Evolutionary conservation across 2,113 vertebrate genomes (phyloP).

Genomic region (Dipodomys spectabilis): DNA sequence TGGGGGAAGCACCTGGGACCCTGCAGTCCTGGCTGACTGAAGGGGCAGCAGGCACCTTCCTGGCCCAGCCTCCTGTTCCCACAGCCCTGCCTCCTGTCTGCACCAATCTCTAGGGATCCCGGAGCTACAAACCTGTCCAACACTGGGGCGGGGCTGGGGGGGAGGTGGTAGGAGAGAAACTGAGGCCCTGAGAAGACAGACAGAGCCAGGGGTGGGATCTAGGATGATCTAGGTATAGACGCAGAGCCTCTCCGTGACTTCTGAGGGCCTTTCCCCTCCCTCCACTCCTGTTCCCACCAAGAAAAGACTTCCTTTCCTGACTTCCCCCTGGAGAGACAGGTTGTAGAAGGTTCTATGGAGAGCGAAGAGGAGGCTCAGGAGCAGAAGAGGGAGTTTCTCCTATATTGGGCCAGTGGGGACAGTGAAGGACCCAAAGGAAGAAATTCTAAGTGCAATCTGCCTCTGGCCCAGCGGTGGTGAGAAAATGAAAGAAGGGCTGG

Average conservation of each 20-base stretch:
- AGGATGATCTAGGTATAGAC: too few species aligned
- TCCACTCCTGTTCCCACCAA: background rate
- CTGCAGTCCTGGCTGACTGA: background rate
- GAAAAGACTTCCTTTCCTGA: background rate
- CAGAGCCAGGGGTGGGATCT: background rate
- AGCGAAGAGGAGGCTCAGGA: background rate
- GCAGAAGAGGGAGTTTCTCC: background rate
- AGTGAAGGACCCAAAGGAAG: background rate
- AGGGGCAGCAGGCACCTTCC: constrained; percentile 43
- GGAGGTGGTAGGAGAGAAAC: background rate
- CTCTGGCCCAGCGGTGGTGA: background rate
- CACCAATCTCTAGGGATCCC: background rate
- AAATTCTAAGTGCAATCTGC: background rate
- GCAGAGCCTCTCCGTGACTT: accelerated
- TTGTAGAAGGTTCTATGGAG: background rate
- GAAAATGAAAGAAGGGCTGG: background rate
- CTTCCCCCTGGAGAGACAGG: background rate
- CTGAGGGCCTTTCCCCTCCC: too few species aligned
- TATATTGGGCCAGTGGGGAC: background rate
- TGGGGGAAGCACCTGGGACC: constrained; percentile 70
- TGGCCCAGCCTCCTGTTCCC: background rate
- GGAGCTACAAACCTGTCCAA: background rate
- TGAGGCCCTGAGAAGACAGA: constrained; percentile 31
- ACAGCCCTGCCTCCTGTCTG: constrained; percentile 23
- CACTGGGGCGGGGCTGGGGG: background rate